phyloP scores from a whole-genome alignment of 2,888 invertebrate species.

The Punctoribates punctum region DNA sequence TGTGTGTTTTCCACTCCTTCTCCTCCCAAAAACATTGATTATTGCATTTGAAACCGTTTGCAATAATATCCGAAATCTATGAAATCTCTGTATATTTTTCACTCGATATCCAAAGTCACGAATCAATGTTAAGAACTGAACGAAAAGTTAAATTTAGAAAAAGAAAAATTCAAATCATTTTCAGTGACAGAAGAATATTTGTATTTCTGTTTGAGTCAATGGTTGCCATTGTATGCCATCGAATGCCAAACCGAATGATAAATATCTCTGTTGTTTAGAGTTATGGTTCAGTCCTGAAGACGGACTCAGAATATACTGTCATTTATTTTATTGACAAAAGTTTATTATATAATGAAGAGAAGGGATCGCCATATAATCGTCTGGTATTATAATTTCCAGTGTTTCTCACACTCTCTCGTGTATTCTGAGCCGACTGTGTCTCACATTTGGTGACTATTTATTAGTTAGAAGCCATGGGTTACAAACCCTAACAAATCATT shows the following conservation, averaged over 20 bases:
- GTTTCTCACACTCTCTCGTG: constrained; percentile 2
- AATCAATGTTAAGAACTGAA: too few species aligned
- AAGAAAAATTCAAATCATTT: background rate
- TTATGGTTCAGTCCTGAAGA: background rate
- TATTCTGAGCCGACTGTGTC: background rate
- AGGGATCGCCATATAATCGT: constrained; percentile 1
- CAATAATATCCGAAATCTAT: too few species aligned
- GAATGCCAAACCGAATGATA: background rate
- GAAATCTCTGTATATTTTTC: too few species aligned
- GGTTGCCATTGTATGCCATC: background rate
- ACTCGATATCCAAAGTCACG: too few species aligned
- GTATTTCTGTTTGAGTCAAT: background rate
- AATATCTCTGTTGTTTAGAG: constrained; percentile 9
- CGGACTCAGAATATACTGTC: background rate
- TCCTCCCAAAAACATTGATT: too few species aligned
- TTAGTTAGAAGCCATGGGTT: background rate
- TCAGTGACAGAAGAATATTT: background rate
- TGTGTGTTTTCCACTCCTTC: too few species aligned
- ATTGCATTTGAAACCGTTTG: too few species aligned
- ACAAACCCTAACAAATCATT: constrained; percentile 28
- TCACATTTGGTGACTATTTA: constrained; percentile 28
- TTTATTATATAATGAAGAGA: constrained; percentile 30
- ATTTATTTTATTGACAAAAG: constrained; percentile 27
- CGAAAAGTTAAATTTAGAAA: background rate
- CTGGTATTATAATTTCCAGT: background rate